Base-by-base conservation (phyloP, 2,888 invertebrate species). In the Cheilosia grossa region DNA sequence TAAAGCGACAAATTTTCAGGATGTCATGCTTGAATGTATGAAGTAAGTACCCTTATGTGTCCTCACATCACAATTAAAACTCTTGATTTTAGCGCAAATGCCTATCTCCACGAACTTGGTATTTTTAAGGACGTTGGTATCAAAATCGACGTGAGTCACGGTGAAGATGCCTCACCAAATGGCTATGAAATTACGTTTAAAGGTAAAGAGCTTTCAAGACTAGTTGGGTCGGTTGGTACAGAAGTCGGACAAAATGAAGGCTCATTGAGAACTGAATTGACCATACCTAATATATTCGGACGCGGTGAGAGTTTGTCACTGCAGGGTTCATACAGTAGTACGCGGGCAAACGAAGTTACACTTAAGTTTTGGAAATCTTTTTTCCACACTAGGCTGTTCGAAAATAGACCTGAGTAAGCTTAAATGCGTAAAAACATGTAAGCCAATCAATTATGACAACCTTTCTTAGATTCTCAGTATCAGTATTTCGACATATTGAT, bases 171-270 rank as follows among this genome's bases (percentile, higher is more conserved):
- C 15, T 94, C 96, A n/a, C 94, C 95, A 0, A 94, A 96, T 90
- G 97, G 97, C 13, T 94, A 97, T 66, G 96, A 97, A 93, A 95
- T 96, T 0, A 91, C 97, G 21, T 98, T 98, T 90, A 95, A 95
- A 87, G 98, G 98, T 49, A 94, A 94, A 70, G 99, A 99, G 92
- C 91, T 96, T 87, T 95, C 95, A 17, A 93, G 97, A n/a, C 90
- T 98, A 24, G 95, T 95, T 69, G 98, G 98, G 19, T 96, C 96
- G 0, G 94, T 98, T 44, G 97, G 96, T 89, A 98, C 98, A 0
- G 94, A 96, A 87, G 95, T 98, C 81, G 98, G 97, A 27, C 97
- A 98, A 90, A 98, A 98, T 90, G 98, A 98, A 90, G 98, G 97
- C 1, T 96, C 97, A 24, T 91, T 98, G 37, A 89, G 90, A 77